Evolutionary conservation across 2,797 vertebrate genomes (phyloP), one percentile per base, ranked within the genome.

Genomic region (Mormyrops attenuatus): DNA sequence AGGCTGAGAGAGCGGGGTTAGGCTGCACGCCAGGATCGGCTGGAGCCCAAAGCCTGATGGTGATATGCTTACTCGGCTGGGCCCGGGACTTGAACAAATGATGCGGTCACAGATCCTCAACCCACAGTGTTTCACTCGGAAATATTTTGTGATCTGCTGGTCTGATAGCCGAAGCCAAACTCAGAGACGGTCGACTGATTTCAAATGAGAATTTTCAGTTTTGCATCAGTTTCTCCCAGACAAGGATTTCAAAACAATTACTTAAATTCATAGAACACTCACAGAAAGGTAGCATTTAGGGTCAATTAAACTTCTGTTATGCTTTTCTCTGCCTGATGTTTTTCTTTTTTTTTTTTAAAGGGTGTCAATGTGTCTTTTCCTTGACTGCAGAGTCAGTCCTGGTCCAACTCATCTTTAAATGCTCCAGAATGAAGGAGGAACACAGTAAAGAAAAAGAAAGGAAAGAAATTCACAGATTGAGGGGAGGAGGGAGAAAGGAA

Each of bases 401-500:
- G 11, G 49, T 53, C 50, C 22, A 15, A 17, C 85, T 86, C 47
- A 26, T 50, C 41, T 22, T 26, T 85, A 85, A 52, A 53, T 4
- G 15, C 22, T 87, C 50, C 26, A 8, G 50, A 57, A 34, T 1
- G 17, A 87, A 55, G 57, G 9, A 87, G 30, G 26, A 13, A 52
- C 7, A 38, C 26, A 26, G 26, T 4, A 88, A 47, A 86, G 3
- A 88, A 89, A 80, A 80, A 60, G 55, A 88, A 66, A 85, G 13
- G 41, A 85, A 88, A 22, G 9, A 88, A 49, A 20, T 11, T 22
- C 44, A 34, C 13, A 30, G 50, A 26, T 22, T 22, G 13, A 50
- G 30, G 38, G 80, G 22, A 50, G 17, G 77, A 47, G 34, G 44
- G 47, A 47, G 73, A 89, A 26, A 88, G 89, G 87, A 87, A 89